These are phyloP conservation scores for Diorhabda elongata DNA, from an alignment of 1,140 invertebrate genomes.

Conservation along the genomic window DNA sequence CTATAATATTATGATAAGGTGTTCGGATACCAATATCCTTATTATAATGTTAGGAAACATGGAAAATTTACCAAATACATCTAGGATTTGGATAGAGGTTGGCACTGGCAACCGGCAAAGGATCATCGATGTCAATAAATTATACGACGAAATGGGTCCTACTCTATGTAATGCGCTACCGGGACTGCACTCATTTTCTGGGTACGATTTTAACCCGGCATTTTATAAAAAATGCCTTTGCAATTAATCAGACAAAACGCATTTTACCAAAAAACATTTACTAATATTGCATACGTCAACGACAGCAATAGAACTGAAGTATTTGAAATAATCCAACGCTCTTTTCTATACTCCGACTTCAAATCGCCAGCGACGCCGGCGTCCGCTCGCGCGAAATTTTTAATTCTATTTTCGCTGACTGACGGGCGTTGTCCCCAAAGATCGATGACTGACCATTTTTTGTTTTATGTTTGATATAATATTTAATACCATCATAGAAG, in stretches of 20 bases:
- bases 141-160: background rate
- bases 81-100: conserved; percentile 32
- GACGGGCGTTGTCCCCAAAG: background rate
- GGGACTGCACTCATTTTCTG: background rate
- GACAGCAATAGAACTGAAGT: too few species aligned
- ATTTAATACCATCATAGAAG: background rate
- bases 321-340: too few species aligned
- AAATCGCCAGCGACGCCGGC: too few species aligned
- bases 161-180: background rate
- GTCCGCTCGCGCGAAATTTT: too few species aligned
- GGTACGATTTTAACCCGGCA: background rate
- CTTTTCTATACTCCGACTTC: too few species aligned
- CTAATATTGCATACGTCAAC: too few species aligned
- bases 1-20: conserved; percentile 26
- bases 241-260: background rate
- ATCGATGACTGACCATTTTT: background rate
- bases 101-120: conserved; percentile 34
- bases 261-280: too few species aligned
- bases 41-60: conserved; percentile 38
- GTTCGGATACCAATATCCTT: conserved; percentile 37
- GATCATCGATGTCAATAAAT: background rate
- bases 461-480: background rate
- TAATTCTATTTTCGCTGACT: background rate
- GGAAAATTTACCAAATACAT: conserved; percentile 27
- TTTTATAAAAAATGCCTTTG: background rate